These are phyloP conservation scores for Apostichopus japonicus DNA, from an alignment of 35 echinoderm and acorn worm species.

Conservation along the genomic window DNA sequence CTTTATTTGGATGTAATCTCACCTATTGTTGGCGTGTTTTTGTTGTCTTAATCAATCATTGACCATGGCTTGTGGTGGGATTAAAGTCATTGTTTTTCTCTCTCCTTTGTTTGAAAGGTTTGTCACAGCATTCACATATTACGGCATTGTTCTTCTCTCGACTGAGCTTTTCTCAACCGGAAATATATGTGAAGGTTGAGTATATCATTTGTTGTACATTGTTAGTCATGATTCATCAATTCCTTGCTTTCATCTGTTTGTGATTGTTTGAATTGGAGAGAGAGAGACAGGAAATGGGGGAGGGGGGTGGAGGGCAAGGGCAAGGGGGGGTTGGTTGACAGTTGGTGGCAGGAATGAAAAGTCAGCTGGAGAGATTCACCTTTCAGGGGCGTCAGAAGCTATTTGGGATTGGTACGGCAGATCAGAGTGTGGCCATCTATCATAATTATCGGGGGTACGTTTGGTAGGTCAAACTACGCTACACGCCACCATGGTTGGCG, in stretches of 20 bases:
- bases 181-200: constrained; percentile 44
- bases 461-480: too few relatives aligned
- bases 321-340: too few relatives aligned
- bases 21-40: too few relatives aligned
- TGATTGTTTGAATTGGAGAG: neutral
- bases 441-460: too few relatives aligned
- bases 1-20: too few relatives aligned
- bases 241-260: neutral
- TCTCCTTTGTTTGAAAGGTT: constrained; percentile 43
- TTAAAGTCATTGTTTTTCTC: neutral
- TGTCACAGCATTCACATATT: constrained; percentile 65
- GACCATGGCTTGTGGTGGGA: neutral
- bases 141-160: constrained; percentile 57
- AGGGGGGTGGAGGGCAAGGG: neutral
- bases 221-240: neutral
- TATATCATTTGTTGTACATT: neutral
- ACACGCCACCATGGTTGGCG: too few relatives aligned
- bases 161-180: constrained; percentile 60
- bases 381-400: too few relatives aligned
- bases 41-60: neutral
- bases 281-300: neutral
- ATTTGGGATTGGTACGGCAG: too few relatives aligned
- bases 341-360: too few relatives aligned
- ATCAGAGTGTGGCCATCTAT: too few relatives aligned
- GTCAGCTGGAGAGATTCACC: too few relatives aligned